phyloP scores from a whole-genome alignment of 2,113 vertebrate species.

The Entomyzon cyanotis region DNA sequence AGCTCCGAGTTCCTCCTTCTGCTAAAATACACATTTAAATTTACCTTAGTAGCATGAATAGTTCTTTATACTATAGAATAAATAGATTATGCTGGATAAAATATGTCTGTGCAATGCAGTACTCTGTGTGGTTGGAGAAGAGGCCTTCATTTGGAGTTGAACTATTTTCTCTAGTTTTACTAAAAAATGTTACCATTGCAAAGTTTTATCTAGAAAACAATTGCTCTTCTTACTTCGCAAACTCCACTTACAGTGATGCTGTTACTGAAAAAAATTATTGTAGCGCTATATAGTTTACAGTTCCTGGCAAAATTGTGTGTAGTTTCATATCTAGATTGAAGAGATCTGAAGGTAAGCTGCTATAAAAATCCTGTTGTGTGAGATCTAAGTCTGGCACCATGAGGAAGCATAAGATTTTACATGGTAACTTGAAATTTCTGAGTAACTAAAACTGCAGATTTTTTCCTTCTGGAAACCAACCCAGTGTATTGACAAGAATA shows the following conservation, averaged over 20 bases:
- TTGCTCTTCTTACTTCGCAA: not conserved
- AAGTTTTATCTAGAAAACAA: not conserved
- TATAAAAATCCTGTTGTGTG: not conserved
- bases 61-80: not conserved
- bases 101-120: not conserved
- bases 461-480: not conserved
- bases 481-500: not conserved
- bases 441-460: not conserved
- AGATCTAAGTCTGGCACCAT: not conserved
- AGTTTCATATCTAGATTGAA: not conserved
- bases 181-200: not conserved
- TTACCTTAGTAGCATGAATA: not conserved
- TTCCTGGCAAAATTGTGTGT: not conserved
- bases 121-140: not conserved
- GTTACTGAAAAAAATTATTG: not conserved
- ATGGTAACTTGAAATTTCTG: not conserved
- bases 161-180: not conserved
- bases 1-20: not conserved
- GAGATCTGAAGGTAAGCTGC: not conserved
- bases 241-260: not conserved
- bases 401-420: not conserved
- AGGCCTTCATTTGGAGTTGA: not conserved
- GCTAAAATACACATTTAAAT: not conserved
- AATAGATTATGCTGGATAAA: not conserved
- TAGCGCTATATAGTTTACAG: not conserved